Base-by-base conservation (phyloP, 2,113 vertebrate species). In the Aptenodytes patagonicus region DNA sequence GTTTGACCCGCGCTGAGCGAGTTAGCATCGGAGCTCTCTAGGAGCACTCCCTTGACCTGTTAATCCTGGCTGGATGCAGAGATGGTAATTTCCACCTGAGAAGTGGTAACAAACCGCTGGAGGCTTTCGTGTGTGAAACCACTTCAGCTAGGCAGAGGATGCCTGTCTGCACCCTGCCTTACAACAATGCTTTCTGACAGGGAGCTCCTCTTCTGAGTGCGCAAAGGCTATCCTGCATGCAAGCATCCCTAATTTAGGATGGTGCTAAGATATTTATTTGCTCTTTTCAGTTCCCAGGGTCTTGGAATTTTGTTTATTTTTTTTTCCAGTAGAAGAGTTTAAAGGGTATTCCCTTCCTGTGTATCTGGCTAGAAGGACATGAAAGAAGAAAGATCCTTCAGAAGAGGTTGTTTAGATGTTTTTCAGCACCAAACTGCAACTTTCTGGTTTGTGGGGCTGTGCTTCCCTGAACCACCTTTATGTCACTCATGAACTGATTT, bases 91-190 rank as follows among this genome's bases (percentile, higher is more conserved):
- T 58, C 57, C 42, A 24, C 42, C 31, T 0, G 31, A 51, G 46
- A 24, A 57, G 34, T 2, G 13, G 11, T 5, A 42, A 40, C 10
- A n/a, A 16, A 9, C 17, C 24, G 3, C 72, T 17, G 62, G 49
- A 15, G 38, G 49, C 40, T 89, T 71, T 26, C 10, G 2, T 7
- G 10, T 40, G 9, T 2, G 69, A 34, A 83, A 17, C 38, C 15
- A 7, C 44, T 25, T 14, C 0, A 1, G 25, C 28, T 12, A 25
- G 24, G 17, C 0, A 4, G n/a, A 36, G 46, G 71, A 3, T 44
- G 34, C 22, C 25, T 8, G 20, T 11, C 71, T 47, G 31, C 28
- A 12, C 22, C 51, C 26, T 0, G 0, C 51, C 79, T 15, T 16
- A 5, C 60, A 15, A 14, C 1, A 36, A 2, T 11, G 69, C 46